Conservation (phyloP, 30 jellyfish, hydroid and myxozoan species). For the Kudoa iwatai region DNA sequence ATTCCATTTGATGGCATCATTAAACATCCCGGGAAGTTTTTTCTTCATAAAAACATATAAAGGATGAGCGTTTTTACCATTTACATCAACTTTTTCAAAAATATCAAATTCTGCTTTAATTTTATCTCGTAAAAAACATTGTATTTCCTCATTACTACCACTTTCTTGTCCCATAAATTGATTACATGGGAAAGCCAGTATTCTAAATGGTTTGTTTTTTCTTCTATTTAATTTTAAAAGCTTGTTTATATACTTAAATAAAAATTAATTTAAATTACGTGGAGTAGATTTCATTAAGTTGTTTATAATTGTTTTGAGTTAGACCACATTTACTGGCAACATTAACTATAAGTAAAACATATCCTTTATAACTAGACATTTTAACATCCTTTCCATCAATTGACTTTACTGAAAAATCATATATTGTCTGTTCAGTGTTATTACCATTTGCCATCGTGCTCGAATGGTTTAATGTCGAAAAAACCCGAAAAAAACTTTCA, state of each 20-base stretch:
- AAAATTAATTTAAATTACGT: constrained; percentile 3
- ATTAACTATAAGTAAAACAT: constrained; percentile 30
- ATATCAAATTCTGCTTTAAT: too few relatives aligned
- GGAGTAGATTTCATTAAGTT: constrained; percentile 51
- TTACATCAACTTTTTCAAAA: constrained; percentile 49
- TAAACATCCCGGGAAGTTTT: constrained; percentile 21
- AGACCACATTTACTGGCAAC: constrained; percentile 88
- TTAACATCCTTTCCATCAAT: constrained; percentile 52
- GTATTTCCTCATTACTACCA: constrained; percentile 53
- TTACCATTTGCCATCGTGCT: too few relatives aligned
- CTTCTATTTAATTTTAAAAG: not conserved
- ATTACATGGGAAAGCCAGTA: constrained; percentile 86
- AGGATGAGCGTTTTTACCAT: constrained; percentile 57
- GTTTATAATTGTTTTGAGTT: constrained; percentile 75
- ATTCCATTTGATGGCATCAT: constrained; percentile 65
- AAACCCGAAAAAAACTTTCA: too few relatives aligned
- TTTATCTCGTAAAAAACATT: constrained; percentile 40
- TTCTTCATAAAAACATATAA: constrained; percentile 20
- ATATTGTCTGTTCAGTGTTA: constrained; percentile 21
- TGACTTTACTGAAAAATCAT: constrained; percentile 15
- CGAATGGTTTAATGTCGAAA: too few relatives aligned
- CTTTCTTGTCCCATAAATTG: constrained; percentile 86
- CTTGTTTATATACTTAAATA: not conserved
- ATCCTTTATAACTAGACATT: constrained; percentile 35
- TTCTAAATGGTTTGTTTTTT: constrained; percentile 6